phyloP scores from a whole-genome alignment of 2,797 vertebrate genomes.

The Anas bernieri region DNA sequence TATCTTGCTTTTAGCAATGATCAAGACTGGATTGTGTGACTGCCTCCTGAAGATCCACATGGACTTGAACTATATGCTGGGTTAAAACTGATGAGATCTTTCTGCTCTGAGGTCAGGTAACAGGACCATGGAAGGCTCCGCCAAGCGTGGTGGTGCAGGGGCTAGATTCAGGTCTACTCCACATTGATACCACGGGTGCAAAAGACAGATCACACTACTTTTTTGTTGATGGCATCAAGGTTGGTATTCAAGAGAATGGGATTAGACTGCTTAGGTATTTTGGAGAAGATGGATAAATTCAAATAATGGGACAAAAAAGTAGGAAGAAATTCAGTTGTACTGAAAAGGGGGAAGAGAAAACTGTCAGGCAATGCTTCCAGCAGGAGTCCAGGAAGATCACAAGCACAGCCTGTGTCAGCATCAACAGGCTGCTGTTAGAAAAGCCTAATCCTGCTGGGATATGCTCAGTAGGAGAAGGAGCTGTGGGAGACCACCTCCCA shows the following conservation, averaged over 20 bases:
- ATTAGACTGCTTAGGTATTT: too few relatives aligned
- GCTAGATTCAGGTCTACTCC: neutral
- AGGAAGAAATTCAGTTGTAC: neutral
- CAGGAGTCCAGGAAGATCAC: neutral
- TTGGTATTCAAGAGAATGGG: neutral
- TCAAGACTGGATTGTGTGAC: neutral
- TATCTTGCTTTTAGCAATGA: neutral
- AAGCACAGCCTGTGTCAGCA: neutral
- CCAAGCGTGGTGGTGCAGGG: accelerated
- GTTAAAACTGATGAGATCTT: too few relatives aligned
- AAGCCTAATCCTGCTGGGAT: neutral
- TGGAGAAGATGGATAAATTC: neutral
- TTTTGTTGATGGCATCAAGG: neutral
- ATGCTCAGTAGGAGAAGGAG: neutral
- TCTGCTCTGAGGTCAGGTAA: too few relatives aligned
- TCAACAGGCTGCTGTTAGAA: accelerated
- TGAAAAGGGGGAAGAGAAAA: neutral
- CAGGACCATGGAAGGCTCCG: neutral
- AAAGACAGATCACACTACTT: accelerated
- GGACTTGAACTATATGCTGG: accelerated
- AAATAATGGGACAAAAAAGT: neutral
- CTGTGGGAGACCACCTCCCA: neutral
- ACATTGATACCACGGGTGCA: accelerated
- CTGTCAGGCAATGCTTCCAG: neutral
- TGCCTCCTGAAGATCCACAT: neutral